These are phyloP conservation scores for Samia ricini DNA, from an alignment of 1,140 invertebrate genomes.

Conservation along the genomic window DNA sequence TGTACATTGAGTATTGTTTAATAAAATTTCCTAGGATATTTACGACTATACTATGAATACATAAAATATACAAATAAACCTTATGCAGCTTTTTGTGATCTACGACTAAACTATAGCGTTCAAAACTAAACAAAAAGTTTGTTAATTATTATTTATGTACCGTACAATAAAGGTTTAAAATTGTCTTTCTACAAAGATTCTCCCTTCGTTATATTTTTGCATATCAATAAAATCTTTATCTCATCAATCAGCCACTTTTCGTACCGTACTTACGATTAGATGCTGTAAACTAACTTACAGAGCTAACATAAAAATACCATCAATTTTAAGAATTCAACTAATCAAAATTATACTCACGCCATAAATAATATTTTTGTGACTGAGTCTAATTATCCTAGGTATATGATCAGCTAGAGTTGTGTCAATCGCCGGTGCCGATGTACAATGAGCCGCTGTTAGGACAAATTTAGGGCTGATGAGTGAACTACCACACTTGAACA, in stretches of 20 bases:
- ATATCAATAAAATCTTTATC: not conserved
- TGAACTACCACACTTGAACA: slow-evolving; percentile 48
- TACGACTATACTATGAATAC: too few species aligned
- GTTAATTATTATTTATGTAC: too few species aligned
- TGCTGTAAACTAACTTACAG: not conserved
- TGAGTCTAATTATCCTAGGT: slow-evolving; percentile 45
- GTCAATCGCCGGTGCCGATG: slow-evolving; percentile 23
- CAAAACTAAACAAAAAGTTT: too few species aligned
- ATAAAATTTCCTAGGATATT: too few species aligned
- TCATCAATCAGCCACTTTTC: not conserved
- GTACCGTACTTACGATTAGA: not conserved
- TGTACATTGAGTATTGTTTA: too few species aligned
- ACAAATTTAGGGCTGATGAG: slow-evolving; percentile 43
- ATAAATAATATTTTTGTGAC: slow-evolving; percentile 33
- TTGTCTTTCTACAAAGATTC: not conserved
- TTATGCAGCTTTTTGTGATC: too few species aligned
- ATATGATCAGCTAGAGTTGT: slow-evolving; percentile 21
- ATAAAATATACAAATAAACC: too few species aligned
- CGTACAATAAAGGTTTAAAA: not conserved
- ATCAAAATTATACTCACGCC: slow-evolving; percentile 24
- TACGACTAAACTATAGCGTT: too few species aligned
- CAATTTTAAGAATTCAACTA: not conserved
- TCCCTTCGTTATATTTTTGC: not conserved
- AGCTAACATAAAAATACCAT: not conserved
- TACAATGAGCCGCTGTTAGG: slow-evolving; percentile 48